Evolutionary conservation across 2,113 vertebrate genomes (phyloP), one percentile per base, ranked within the genome.

Genomic region (Rostratula benghalensis): DNA sequence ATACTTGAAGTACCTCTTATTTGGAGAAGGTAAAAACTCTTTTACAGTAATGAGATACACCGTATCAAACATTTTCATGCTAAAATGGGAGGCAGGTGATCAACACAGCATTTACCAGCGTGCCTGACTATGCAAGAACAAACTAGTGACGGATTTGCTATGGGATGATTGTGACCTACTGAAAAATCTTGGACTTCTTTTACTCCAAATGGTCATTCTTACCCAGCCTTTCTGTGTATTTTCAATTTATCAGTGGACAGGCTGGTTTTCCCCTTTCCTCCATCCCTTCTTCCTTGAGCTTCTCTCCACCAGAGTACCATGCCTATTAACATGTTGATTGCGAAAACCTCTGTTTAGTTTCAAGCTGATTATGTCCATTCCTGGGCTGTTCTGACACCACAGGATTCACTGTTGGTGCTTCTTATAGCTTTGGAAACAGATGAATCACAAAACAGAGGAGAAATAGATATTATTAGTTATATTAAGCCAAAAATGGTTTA

Each of bases 31-130:
- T 46, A 48, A 69, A 91, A 88, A 17, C 8, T 56, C 10, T 50
- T 41, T 59, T 54, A 35, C 13, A 37, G 11, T 31, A 39, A 12
- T 75, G 76, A 83, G 39, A 21, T 39, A 50, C 1, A 1, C 51
- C 24, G 6, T 48, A n/a, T n/a, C 33, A 68, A 82, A 41, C 48
- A 39, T 4, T 35, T 11, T 51, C 8, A 1, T 45, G 39, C 7
- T 70, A 14, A 88, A 70, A 48, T 15, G 30, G 23, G 21, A 81
- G 41, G 68, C 15, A 57, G 14, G 22, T 53, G 64, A 60, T 78
- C 7, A n/a, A 35, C 39, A 15, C 0, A 0, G 28, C 17, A 7
- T 51, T 90, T 57, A 37, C 28, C 21, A 20, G 31, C 2, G 1
- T 63, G 35, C 50, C 56, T 53, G 46, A 54, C 50, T 65, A 20